Evolutionary conservation across 2,888 invertebrate genomes (phyloP).

Genomic region (Anagyrus pseudococci): DNA sequence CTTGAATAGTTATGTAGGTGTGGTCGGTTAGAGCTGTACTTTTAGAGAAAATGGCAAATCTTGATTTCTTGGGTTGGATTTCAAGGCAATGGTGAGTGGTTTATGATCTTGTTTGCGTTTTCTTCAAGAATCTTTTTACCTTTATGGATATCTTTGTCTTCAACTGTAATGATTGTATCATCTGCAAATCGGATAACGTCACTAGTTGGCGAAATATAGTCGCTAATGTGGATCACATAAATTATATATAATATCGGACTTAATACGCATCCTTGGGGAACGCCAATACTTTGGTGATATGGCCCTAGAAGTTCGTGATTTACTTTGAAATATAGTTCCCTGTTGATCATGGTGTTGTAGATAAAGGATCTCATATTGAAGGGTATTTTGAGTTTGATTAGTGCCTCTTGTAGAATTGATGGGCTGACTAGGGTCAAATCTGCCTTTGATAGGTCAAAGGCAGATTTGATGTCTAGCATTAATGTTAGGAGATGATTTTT

Average conservation of each 20-base stretch:
- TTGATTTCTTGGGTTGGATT: not conserved
- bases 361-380: slow-evolving; percentile 2
- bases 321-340: slow-evolving; percentile 8
- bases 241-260: slow-evolving; percentile 1
- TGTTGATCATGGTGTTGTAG: not conserved
- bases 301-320: slow-evolving; percentile 8
- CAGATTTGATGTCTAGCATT: no score
- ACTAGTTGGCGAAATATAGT: not conserved
- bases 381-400: not conserved
- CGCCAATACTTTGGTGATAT: not conserved
- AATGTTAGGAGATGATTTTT: no score
- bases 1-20: not conserved
- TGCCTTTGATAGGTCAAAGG: slow-evolving; percentile 4
- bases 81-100: not conserved
- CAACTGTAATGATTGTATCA: not conserved
- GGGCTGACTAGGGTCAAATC: no score
- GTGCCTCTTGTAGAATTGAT: not conserved
- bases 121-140: not conserved
- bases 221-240: not conserved
- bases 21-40: not conserved
- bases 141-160: not conserved
- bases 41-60: not conserved
- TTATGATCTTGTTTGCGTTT: not conserved
- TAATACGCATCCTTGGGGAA: not conserved
- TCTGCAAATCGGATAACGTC: slow-evolving; percentile 3